Base-by-base conservation (phyloP, 2,113 vertebrate species). In the Halichoeres trimaculatus region DNA sequence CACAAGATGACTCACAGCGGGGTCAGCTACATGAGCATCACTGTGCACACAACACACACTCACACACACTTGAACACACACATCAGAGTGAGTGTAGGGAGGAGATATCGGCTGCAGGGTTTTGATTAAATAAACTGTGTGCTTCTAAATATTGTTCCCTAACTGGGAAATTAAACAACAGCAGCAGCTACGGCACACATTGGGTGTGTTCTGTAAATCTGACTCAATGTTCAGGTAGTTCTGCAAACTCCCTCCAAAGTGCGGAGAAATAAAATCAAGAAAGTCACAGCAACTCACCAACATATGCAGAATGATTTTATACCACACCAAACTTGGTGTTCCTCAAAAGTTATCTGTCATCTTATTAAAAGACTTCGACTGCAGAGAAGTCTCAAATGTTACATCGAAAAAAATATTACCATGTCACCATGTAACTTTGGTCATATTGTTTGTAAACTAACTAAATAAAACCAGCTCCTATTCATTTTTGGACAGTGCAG, bases 1-100 rank as follows among this genome's bases (percentile, higher is more conserved):
- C 30, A 64, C 47, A 60, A 70, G 70, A 78, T 87, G 84, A 91
- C 80, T 87, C 76, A 87, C 81, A 75, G 77, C 62, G 16, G 74
- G 85, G 81, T 86, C 72, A 84, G 2, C 68, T 76, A n/a, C 24
- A 74, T 34, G 24, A 70, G 64, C 68, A 59, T 69, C 69, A 23
- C 53, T 41, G 50, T 54, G 34, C 68, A 61, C 56, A 72, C 7
- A 43, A 30, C 67, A 60, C 56, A 72, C 7, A 19, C 47, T 41
- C 11, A 38, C 20, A 14, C 67, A 68, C 60, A 75, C 7, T n/a
- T n/a, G n/a, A n/a, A 20, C 47, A 48, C 9, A 38, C 20, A 8
- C 9, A 57, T 47, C 13, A 26, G 41, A 43, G 41, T 45, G 52
- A 71, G 47, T 22, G 23, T 50, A 59, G 40, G 45, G 36, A 70